Percentiles rank a stretch among this genome's conserved stretches.
Evolutionary conservation across 2,888 invertebrate species (phyloP).

Genomic region (Emmelina monodactyla): DNA sequence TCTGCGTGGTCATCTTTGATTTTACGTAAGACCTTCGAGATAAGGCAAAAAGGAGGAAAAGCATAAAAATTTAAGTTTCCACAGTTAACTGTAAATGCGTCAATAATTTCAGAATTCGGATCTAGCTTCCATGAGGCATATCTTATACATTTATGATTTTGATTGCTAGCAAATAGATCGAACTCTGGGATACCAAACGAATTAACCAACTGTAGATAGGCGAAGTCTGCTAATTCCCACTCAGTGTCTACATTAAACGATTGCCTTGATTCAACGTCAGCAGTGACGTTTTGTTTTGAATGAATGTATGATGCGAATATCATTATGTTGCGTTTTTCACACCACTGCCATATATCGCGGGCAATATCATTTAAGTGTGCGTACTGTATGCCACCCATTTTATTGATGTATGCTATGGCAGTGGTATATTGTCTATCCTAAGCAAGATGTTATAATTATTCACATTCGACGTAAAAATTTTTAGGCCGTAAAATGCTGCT

Average conservation of each 20-base stretch:
- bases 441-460: background rate
- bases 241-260: background rate
- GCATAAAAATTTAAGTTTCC: background rate
- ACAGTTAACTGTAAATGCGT: background rate
- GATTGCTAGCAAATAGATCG: background rate
- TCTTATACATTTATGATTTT: background rate
- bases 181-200: background rate
- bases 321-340: background rate
- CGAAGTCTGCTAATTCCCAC: background rate
- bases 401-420: background rate
- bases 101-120: background rate
- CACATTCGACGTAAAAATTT: background rate
- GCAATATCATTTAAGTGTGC: background rate
- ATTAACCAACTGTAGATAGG: background rate
- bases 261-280: background rate
- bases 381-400: background rate
- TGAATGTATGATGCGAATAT: background rate
- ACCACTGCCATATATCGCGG: background rate
- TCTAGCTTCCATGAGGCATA: slow-evolving; percentile 2
- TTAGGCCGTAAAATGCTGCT: slow-evolving; percentile 1
- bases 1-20: background rate
- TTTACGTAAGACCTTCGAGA: background rate
- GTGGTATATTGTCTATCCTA: background rate
- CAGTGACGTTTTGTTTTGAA: background rate
- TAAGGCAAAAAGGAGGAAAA: background rate